Evolutionary conservation across 2,113 vertebrate species (phyloP).

Genomic region (Hippocampus guttulatus): DNA sequence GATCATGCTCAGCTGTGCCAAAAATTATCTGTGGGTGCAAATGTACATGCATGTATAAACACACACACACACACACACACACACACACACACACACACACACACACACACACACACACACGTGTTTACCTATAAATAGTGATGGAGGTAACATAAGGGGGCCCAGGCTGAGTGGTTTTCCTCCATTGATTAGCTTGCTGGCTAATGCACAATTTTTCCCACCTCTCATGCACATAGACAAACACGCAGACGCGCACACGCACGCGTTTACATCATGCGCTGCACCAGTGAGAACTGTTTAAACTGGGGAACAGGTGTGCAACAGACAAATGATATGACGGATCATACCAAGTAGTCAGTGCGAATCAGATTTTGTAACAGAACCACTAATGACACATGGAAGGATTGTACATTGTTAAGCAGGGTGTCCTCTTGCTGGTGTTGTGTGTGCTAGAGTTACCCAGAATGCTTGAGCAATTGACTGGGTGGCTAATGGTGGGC

Average conservation of each 20-base stretch:
- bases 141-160: slow-evolving; percentile 68
- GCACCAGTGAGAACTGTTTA: slow-evolving; percentile 56
- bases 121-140: slow-evolving; percentile 53
- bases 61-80: slow-evolving; percentile 16
- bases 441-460: slow-evolving; percentile 73
- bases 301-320: slow-evolving; percentile 45
- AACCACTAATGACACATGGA: neutral
- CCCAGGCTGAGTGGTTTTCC: slow-evolving; percentile 90
- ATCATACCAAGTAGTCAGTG: slow-evolving; percentile 9
- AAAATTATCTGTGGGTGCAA: slow-evolving; percentile 1
- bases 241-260: slow-evolving; percentile 17
- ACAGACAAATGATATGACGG: neutral
- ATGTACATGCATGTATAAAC: slow-evolving; percentile 7
- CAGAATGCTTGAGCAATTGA: slow-evolving; percentile 75
- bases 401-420: slow-evolving; percentile 31
- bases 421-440: slow-evolving; percentile 74
- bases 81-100: slow-evolving; percentile 18
- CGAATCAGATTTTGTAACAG: slow-evolving; percentile 10
- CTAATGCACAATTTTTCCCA: slow-evolving; percentile 89
- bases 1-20: neutral
- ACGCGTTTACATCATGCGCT: slow-evolving; percentile 15
- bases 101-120: slow-evolving; percentile 17
- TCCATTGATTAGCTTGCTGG: slow-evolving; percentile 90
- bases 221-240: slow-evolving; percentile 27
- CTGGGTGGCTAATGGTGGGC: slow-evolving; percentile 75